Base-by-base conservation (phyloP, 1,140 invertebrate species). In the Amphibalanus amphitrite region DNA sequence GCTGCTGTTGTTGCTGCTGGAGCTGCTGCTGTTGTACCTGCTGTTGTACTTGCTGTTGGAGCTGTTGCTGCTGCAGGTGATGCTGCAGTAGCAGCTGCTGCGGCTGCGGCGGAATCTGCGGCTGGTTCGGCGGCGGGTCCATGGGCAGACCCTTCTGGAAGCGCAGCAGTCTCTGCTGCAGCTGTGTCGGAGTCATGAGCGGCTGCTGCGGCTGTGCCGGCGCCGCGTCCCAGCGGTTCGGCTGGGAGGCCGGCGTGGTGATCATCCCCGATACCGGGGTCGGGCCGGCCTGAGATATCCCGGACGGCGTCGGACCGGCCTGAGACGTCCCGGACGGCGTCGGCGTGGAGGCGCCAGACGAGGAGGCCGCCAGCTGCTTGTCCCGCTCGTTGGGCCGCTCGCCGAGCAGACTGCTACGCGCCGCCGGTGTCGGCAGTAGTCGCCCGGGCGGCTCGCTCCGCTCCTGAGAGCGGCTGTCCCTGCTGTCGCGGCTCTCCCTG, bases 271-370 rank as follows among this genome's bases (percentile, higher is more conserved):
- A 38, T 15, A 38, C 33, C 15, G 33, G 4, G 4, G 33, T 15
- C 33, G 33, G 33, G 33, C 4, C 15, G 15, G 33, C 33, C 33
- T 38, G 33, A 38, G 33, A 38, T 15, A 15, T 15, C 4, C 4
- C 17, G 47, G 17, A 20, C 47, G 47, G 1, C 47, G 47, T 20
- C 47, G 47, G 47, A n/a, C 4, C 15, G 15, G 33, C 33, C 33
- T 38, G 33, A 38, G 33, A 38, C 33, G 33, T 15, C 4, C 4
- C 17, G 47, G 17, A 20, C 47, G 47, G 1, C 47, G 47, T 20
- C 47, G 47, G 47, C 6, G 47, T 23, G 38, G 38, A 6, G 6
- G 67, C 84, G 83, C 0, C 92, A 81, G 73, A 88, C 86, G 20
- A 92, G 82, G 38, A 6, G 13, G 47, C 13, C 47, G 47, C 13